phyloP scores from a whole-genome alignment of 2,113 vertebrate genomes.

The Carassius gibelio region DNA sequence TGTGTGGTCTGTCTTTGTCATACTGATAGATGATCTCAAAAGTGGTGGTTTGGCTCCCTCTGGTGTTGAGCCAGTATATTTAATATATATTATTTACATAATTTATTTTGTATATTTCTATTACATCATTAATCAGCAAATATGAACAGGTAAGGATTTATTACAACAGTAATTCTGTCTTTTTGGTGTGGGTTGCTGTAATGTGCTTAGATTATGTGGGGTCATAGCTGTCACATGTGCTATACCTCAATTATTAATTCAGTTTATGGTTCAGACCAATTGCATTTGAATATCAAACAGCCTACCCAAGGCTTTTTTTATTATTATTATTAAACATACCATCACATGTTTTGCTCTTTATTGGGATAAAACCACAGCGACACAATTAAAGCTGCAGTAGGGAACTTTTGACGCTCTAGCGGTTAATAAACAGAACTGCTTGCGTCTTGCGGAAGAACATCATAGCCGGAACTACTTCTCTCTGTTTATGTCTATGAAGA shows the following conservation, averaged over 20 bases:
- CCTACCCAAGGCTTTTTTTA: too few relatives aligned
- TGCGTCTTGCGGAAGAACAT: too few relatives aligned
- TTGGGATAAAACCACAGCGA: too few relatives aligned
- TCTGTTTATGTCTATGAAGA: too few relatives aligned
- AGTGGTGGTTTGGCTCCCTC: conserved; percentile 44
- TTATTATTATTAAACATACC: too few relatives aligned
- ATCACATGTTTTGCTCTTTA: too few relatives aligned
- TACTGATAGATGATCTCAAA: not conserved
- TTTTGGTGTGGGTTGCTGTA: not conserved
- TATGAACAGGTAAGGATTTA: not conserved
- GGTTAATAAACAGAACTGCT: too few relatives aligned
- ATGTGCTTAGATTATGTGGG: not conserved
- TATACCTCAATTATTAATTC: not conserved
- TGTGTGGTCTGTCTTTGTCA: conserved; percentile 14
- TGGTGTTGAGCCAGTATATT: conserved; percentile 15
- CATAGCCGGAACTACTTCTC: too few relatives aligned
- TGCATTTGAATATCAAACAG: too few relatives aligned
- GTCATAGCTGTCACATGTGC: not conserved
- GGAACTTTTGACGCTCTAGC: too few relatives aligned
- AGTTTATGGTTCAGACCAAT: not conserved
- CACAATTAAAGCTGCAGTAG: too few relatives aligned
- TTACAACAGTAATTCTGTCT: not conserved
- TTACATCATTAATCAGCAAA: not conserved
- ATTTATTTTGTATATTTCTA: not conserved
- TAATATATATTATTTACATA: too few relatives aligned